Evolutionary conservation across 2,797 vertebrate genomes (phyloP).

Genomic region (Paramormyrops hopkinsi): DNA sequence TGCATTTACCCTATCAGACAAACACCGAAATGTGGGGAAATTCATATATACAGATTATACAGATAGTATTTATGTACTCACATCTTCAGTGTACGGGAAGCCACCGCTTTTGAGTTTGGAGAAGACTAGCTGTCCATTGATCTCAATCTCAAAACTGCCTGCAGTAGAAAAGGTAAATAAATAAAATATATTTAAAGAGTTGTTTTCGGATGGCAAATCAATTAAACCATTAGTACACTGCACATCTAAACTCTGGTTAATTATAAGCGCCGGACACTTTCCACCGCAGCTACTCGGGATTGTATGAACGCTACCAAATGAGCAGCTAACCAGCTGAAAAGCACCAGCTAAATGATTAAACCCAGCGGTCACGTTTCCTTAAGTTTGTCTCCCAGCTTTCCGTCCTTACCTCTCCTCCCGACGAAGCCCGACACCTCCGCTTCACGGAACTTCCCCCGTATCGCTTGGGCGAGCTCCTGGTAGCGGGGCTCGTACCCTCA

Average conservation of each 20-base stretch:
- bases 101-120: slow-evolving; percentile 84
- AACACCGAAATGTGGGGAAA: background rate
- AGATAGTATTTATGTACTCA: slow-evolving; percentile 54
- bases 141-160: slow-evolving; percentile 84
- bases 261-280: background rate
- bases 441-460: slow-evolving; percentile 74
- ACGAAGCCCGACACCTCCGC: slow-evolving; percentile 75
- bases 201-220: background rate
- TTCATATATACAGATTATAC: background rate
- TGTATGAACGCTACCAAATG: background rate
- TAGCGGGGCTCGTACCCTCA: slow-evolving; percentile 86
- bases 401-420: slow-evolving; percentile 62
- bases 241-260: background rate
- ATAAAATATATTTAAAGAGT: background rate
- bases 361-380: background rate
- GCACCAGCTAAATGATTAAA: background rate
- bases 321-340: background rate
- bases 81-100: slow-evolving; percentile 86
- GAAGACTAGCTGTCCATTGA: slow-evolving; percentile 81
- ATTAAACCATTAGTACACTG: background rate
- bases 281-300: background rate
- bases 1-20: background rate
- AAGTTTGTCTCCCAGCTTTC: background rate
- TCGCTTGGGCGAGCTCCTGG: slow-evolving; percentile 68
- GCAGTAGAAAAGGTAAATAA: background rate